Evolutionary conservation across 1,140 invertebrate species (phyloP), one percentile per base, ranked within the genome.

Genomic region (Drosophila arawakana): DNA sequence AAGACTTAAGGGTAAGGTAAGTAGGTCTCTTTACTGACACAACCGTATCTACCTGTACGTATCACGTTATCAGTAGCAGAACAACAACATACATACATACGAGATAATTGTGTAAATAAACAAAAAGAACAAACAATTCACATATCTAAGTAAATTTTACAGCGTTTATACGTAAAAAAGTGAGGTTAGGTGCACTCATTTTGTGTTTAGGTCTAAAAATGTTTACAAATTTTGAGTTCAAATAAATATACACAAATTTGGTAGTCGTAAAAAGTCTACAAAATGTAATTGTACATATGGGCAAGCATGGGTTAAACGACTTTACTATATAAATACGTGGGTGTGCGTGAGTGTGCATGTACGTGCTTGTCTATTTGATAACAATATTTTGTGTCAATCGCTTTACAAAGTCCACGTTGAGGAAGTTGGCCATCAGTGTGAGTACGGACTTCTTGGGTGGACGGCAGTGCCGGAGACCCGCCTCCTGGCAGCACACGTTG

Each of bases 401-500:
- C 68, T 90, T 88, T n/a, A 92, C 90, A 52, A 92, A 84, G 73
- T 91, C 91, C 0, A 91, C 86, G 67, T 92, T 92, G 7, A 92
- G 80, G 43, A 95, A 93, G 54, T 93, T 94, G 57, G 95, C 94
- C 61, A 96, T 92, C 44, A 95, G 90, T 3, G 94, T 93, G 39
- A 96, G 91, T 2, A 96, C 78, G 1, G 95, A 96, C 78, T 94
- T 94, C 81, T 95, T 95, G 35, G 95, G 95, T 5, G 95, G 95
- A 41, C 95, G 93, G 76, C 96, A 96, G 63, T 95, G 93, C 75
- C 95, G 95, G 65, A 94, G 94, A 2, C 94, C 95, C 13, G 93
- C 94, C 91, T 96, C 96, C 79, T 96, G 95, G 58, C 96, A 96
- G 88, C 95, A 96, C 41, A 96, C 92, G 91, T 96, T 96, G 2